These are phyloP conservation scores for Wasmannia auropunctata DNA, from an alignment of 1,140 invertebrate species.

Conservation along the genomic window DNA sequence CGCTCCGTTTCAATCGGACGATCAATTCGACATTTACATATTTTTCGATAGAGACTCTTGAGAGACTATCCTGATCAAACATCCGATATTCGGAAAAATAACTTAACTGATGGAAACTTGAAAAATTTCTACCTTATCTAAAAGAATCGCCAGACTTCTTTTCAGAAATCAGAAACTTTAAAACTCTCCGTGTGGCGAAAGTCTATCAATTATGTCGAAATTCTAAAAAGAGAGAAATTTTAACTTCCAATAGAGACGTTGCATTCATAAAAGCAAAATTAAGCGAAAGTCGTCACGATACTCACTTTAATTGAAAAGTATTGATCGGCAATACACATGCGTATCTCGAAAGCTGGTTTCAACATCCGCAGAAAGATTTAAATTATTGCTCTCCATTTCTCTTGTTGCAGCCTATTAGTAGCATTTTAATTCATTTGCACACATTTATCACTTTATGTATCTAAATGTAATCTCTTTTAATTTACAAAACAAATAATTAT, in stretches of 20 bases:
- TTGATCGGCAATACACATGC: background rate
- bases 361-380: background rate
- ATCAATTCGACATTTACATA: background rate
- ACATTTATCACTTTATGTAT: too few species aligned
- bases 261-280: constrained; percentile 11
- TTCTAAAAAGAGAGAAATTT: background rate
- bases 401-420: background rate
- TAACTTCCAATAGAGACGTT: constrained; percentile 6
- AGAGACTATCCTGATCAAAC: background rate
- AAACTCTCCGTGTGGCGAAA: background rate
- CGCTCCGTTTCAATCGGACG: background rate
- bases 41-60: background rate
- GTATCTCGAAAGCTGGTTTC: background rate
- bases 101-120: background rate
- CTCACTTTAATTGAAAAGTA: constrained; percentile 40
- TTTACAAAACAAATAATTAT: background rate
- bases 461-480: background rate
- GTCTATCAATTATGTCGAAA: background rate
- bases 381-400: background rate
- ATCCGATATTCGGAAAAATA: background rate
- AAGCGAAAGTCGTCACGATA: constrained; percentile 11
- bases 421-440: background rate
- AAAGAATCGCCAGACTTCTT: background rate
- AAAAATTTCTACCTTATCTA: background rate
- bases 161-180: background rate